Evolutionary conservation across 2,797 vertebrate genomes (phyloP).

Genomic region (Gymnothorax reevesii): DNA sequence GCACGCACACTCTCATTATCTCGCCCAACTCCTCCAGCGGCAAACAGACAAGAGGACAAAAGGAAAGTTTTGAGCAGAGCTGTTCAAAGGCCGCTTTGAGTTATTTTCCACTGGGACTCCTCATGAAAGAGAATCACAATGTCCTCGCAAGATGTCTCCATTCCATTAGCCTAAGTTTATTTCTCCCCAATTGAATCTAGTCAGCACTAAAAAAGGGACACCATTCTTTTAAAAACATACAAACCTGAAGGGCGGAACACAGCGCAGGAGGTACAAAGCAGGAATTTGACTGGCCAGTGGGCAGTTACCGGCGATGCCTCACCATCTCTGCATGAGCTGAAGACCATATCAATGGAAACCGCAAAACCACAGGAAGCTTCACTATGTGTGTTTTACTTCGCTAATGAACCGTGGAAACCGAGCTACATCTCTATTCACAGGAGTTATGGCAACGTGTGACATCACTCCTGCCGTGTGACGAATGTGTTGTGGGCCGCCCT

Average conservation of each 20-base stretch:
- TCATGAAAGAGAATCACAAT: background rate
- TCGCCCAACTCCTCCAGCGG: background rate
- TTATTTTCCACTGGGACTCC: background rate
- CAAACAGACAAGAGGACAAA: constrained; percentile 16
- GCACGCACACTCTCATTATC: background rate
- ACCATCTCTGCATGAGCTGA: background rate
- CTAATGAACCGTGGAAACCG: background rate
- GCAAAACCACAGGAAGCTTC: background rate
- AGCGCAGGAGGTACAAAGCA: background rate
- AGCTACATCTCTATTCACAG: background rate
- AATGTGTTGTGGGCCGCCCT: background rate
- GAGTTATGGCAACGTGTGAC: background rate
- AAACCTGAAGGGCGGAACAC: background rate
- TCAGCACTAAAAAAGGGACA: background rate
- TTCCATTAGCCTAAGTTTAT: background rate
- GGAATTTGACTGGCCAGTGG: background rate
- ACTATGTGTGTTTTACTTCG: background rate
- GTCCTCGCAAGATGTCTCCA: background rate
- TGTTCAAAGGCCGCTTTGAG: constrained; percentile 19
- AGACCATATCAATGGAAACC: background rate
- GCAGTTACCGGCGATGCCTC: background rate
- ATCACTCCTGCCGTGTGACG: background rate
- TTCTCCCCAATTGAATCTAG: background rate
- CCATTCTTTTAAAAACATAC: background rate
- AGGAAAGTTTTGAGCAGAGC: constrained; percentile 20